Evolutionary conservation across 2,888 invertebrate genomes (phyloP).

Genomic region (Drosophila lacicola): DNA sequence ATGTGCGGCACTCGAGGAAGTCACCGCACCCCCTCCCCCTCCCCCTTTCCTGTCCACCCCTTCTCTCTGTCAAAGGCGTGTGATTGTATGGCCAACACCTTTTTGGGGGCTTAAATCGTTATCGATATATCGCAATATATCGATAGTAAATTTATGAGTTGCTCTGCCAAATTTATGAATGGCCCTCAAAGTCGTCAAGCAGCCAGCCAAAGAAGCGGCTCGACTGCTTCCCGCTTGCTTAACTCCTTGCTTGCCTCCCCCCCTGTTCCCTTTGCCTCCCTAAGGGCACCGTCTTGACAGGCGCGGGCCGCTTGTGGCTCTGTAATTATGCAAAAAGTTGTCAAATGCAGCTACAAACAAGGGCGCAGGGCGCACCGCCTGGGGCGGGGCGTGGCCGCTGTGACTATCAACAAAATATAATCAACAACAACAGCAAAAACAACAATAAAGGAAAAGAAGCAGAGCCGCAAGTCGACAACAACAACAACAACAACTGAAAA

Average conservation of each 20-base stretch:
- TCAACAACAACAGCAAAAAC: constrained; percentile 51
- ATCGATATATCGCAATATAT: constrained; percentile 38
- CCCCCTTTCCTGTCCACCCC: background rate
- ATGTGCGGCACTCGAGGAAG: constrained; percentile 1
- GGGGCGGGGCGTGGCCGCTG: constrained; percentile 43
- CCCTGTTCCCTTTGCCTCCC: too few relatives aligned
- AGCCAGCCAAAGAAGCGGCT: constrained; percentile 7
- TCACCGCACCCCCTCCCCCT: too few relatives aligned
- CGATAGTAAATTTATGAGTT: constrained; percentile 65
- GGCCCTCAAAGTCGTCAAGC: constrained; percentile 39
- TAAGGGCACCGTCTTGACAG: background rate
- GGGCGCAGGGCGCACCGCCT: background rate
- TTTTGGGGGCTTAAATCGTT: constrained; percentile 6
- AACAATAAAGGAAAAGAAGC: background rate
- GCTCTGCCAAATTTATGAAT: constrained; percentile 68
- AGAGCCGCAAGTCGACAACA: background rate
- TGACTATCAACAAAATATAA: constrained; percentile 74
- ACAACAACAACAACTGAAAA: background rate
- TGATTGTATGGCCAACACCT: constrained; percentile 75
- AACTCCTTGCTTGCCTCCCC: background rate
- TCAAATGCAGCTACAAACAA: constrained; percentile 60
- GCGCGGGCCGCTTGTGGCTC: constrained; percentile 6
- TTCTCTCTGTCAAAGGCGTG: constrained; percentile 34
- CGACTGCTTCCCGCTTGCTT: background rate
- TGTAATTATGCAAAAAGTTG: constrained; percentile 78